Conservation (phyloP, 2,797 vertebrate species). For the Eptatretus atami region DNA sequence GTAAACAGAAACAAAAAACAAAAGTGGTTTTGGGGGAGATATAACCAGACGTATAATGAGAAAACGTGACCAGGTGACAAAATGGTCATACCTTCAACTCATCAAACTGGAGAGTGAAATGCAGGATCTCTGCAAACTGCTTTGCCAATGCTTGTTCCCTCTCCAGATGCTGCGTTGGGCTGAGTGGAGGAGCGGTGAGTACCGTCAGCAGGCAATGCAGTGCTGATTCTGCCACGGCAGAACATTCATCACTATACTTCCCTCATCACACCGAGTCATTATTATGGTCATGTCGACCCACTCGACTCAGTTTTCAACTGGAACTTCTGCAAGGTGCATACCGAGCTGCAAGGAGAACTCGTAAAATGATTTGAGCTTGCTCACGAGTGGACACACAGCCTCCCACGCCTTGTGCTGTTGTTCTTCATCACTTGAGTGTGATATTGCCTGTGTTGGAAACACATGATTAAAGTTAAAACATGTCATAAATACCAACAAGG, state of each 20-base stretch:
- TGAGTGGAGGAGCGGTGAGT: conserved; percentile 46
- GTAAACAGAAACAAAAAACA: too few species aligned
- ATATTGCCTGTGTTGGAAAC: conserved; percentile 28
- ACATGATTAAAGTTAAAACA: conserved; percentile 1
- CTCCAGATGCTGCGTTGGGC: conserved; percentile 56
- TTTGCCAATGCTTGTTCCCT: conserved; percentile 54
- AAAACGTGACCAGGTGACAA: too few species aligned
- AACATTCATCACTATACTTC: neutral
- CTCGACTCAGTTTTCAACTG: neutral
- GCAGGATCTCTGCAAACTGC: conserved; percentile 59
- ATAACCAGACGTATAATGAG: too few species aligned
- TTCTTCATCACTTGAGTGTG: conserved; percentile 41
- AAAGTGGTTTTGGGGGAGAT: too few species aligned
- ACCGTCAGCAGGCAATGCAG: conserved; percentile 50
- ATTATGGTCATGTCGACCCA: neutral
- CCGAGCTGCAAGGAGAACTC: conserved; percentile 54
- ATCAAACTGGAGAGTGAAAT: conserved; percentile 62
- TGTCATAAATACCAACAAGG: too few species aligned
- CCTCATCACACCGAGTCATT: neutral
- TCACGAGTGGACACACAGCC: conserved; percentile 49
- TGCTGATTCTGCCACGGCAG: conserved; percentile 28
- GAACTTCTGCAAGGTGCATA: conserved; percentile 13
- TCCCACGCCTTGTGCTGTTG: conserved; percentile 58
- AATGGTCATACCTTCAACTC: conserved; percentile 32
- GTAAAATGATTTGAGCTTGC: conserved; percentile 55